Percentiles rank a stretch among this genome's conserved stretches.
Conservation (phyloP, 2,888 invertebrate species). For the Rhorus exstirpatorius region DNA sequence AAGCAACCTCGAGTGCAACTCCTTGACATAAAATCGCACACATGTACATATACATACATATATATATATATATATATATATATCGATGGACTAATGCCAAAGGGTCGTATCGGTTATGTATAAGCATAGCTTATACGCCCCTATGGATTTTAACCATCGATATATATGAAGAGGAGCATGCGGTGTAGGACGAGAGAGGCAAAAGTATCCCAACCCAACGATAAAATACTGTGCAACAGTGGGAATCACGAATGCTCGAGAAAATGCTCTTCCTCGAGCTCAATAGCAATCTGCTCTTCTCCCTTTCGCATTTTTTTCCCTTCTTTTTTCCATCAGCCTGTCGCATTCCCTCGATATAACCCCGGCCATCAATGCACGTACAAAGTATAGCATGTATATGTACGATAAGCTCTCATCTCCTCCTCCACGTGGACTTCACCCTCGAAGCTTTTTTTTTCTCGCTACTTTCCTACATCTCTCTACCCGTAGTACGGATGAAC, state of each 20-base stretch:
- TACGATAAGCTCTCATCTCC: conserved; percentile 1
- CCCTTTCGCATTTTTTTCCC: background rate
- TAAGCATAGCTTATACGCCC: too few species aligned
- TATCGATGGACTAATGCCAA: too few species aligned
- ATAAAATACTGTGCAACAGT: conserved; percentile 18
- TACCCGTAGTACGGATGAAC: background rate
- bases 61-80: background rate
- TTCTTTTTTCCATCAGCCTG: conserved; percentile 20
- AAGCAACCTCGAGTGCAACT: conserved; percentile 15
- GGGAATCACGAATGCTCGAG: conserved; percentile 41
- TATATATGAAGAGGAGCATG: background rate
- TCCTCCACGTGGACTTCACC: conserved; percentile 1
- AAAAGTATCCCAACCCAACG: background rate
- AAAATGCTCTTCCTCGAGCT: conserved; percentile 27
- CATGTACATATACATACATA: background rate
- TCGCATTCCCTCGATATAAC: conserved; percentile 4
- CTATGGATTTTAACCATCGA: too few species aligned
- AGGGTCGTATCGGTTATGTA: too few species aligned
- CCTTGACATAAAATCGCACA: background rate
- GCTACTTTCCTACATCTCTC: background rate
- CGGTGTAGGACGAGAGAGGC: background rate
- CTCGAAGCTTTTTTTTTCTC: conserved; percentile 8
- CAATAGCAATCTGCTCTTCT: conserved; percentile 35
- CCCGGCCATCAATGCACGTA: background rate
- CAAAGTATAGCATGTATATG: background rate